Conservation (phyloP, 1,140 invertebrate genomes). For the Eupristina koningsbergeri region DNA sequence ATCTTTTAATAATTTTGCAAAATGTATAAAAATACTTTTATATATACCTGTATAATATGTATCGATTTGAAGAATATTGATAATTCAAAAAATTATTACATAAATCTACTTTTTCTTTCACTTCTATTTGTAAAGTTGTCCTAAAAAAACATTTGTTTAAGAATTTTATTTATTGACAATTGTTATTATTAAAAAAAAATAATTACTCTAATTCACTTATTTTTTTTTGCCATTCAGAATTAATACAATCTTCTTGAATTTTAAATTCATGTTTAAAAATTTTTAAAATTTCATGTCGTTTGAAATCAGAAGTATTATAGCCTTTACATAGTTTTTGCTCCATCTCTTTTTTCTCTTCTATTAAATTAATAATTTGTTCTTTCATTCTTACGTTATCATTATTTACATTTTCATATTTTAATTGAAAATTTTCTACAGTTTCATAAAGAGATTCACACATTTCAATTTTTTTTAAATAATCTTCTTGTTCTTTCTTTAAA, state of each 20-base stretch:
- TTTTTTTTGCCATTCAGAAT: conserved; percentile 29
- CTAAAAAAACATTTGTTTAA: conserved; percentile 24
- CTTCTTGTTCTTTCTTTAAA: conserved; percentile 16
- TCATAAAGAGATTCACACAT: not conserved
- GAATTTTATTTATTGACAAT: not conserved
- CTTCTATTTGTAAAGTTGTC: not conserved
- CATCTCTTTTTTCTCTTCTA: not conserved
- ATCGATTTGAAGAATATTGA: conserved; percentile 15
- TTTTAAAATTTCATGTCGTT: conserved; percentile 9
- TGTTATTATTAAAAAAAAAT: not conserved
- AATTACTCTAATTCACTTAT: conserved; percentile 38
- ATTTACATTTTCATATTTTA: conserved; percentile 26
- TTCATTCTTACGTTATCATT: conserved; percentile 41
- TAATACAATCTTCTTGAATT: conserved; percentile 37
- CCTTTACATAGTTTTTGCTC: conserved; percentile 3
- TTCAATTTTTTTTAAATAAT: not conserved
- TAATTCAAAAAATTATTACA: not conserved
- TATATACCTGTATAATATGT: conserved; percentile 38
- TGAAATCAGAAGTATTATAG: not conserved
- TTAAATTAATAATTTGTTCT: not conserved
- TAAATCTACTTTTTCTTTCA: conserved; percentile 27
- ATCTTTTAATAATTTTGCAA: conserved; percentile 9
- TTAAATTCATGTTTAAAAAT: conserved; percentile 34
- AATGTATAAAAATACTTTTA: not conserved
- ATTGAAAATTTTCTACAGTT: conserved; percentile 9